Conservation (phyloP, 2,797 vertebrate species). For the Nyctalus aviator region DNA sequence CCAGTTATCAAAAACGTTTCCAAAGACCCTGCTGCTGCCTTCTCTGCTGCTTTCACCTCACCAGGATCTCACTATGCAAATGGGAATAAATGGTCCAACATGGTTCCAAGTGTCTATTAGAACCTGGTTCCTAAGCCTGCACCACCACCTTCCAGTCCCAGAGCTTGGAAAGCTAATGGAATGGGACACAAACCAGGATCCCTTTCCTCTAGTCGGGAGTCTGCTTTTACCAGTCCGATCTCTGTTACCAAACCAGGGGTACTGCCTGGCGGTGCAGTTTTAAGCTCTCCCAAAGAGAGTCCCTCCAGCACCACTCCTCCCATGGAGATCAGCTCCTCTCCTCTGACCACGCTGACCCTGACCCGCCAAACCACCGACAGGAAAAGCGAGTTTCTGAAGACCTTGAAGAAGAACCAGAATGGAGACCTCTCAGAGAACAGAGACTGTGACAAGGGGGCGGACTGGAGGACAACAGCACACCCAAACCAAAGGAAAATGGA, state of each 20-base stretch:
- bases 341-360: constrained; percentile 95
- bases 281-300: constrained; percentile 96
- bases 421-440: constrained; percentile 94
- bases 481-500: constrained; percentile 96
- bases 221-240: constrained; percentile 97
- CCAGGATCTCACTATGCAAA: constrained; percentile 94
- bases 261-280: constrained; percentile 92
- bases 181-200: constrained; percentile 96
- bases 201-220: constrained; percentile 95
- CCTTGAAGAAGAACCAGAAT: constrained; percentile 96
- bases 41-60: constrained; percentile 97
- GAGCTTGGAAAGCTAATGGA: constrained; percentile 96
- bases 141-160: constrained; percentile 95
- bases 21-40: constrained; percentile 96
- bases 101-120: constrained; percentile 98
- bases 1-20: constrained; percentile 99
- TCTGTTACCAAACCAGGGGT: constrained; percentile 96
- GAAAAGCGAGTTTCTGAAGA: constrained; percentile 97
- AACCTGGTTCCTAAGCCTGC: constrained; percentile 98
- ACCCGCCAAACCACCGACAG: constrained; percentile 95
- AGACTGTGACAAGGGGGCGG: constrained; percentile 95
- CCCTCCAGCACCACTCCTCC: constrained; percentile 97
- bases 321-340: constrained; percentile 96
- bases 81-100: constrained; percentile 94
- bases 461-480: constrained; percentile 93